Base-by-base conservation (phyloP, 2,888 invertebrate genomes). In the Antheraea yamamai region DNA sequence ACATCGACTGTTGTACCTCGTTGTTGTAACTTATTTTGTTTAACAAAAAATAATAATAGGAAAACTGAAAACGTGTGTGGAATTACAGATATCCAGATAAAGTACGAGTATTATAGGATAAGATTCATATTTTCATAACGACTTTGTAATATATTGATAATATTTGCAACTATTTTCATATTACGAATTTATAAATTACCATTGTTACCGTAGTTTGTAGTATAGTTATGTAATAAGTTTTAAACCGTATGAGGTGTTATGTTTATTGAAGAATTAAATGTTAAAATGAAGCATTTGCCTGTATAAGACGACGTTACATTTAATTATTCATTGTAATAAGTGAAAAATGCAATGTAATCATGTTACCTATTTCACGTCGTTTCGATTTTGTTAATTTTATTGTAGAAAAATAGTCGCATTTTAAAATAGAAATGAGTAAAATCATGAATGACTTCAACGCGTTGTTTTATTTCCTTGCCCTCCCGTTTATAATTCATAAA, bases 161-260 rank as follows among this genome's bases (percentile, higher is more conserved):
- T 85, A 85, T 89, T 90, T 89, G 85, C 89, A 91, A 89, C 86
- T 85, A 85, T 89, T 91, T 89, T 90, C 89, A 87, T 89, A 87
- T 89, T 87, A 92, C 92, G 93, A 93, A 93, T 93, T 93, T 93
- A 94, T 91, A 88, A 89, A 88, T 86, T 88, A 87, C 87, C 85
- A 91, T 89, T 92, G 92, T 91, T 92, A 91, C 89, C 88, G 89
- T 93, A 93, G 92, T 92, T 81, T 87, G 87, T 93, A 93, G 91
- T 83, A 74, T 80, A 70, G 80, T 91, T 82, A 78, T 76, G 84
- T 89, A 89, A 87, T 82, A 76, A 84, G 79, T 83, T 81, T 47
- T 83, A 82, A 81, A 83, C 81, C 84, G 81, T 81, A 82, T 55
- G 85, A 84, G 86, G 88, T 89, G 88, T 87, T 87, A 89, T 88